Base-by-base conservation (phyloP, 1,140 invertebrate species). In the Drosophila sproati region DNA sequence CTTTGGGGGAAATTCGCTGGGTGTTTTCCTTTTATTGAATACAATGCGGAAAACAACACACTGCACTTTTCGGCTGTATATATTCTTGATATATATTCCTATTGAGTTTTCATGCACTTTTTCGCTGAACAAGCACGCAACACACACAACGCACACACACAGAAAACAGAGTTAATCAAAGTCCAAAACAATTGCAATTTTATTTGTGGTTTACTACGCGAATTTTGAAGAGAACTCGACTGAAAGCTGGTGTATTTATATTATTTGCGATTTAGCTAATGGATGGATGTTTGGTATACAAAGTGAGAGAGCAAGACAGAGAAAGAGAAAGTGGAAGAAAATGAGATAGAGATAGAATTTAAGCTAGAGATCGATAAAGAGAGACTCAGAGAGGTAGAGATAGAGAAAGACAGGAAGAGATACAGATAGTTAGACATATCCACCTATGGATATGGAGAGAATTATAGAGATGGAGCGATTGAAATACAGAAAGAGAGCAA, bases 121-220 rank as follows among this genome's bases (percentile, higher is more conserved):
- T 54, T 20, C 20, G 20, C 20, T 0, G 1, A 20, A 20, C 20
- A 20, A 20, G 20, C 31, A 34, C 35, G 5, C 12, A 52, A 52
- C 67, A 31, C 45, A 56, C n/a, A 59, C 56, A 55, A 43, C 20
- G 64, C 12, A 35, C 28, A 47, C 10, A 52, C 35, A 28, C 43
- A 56, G 8, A 39, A 54, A 47, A 62, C 55, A 56, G 48, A 73
- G 72, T 79, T 83, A 82, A 83, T 83, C 68, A 83, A 77, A 78
- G 61, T 55, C 52, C 52, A 63, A 57, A 74, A 57, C 54, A 70
- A 76, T 50, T 74, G 70, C 78, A 66, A 62, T 66, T 80, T 74
- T 41, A 48, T 32, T 39, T 32, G 35, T 5, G 43, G 29, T 32
- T 20, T 20, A 20, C 20, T 41, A 8, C n/a, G 37, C 5, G 31